Evolutionary conservation across 2,113 vertebrate genomes (phyloP).

Genomic region (Salminus brasiliensis): DNA sequence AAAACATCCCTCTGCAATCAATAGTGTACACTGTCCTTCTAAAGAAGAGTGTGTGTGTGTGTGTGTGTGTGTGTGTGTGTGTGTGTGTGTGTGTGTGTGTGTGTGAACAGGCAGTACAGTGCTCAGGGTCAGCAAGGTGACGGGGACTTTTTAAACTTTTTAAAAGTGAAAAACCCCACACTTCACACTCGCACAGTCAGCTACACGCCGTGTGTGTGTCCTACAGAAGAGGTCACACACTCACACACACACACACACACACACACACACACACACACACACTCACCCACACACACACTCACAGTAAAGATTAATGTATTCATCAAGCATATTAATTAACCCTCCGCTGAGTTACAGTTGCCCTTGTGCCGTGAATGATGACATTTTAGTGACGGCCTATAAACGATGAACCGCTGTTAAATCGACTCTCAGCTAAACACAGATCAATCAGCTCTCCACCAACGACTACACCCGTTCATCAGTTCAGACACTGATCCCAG

Average conservation of each 20-base stretch:
- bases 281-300: neutral
- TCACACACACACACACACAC: neutral
- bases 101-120: neutral
- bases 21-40: neutral
- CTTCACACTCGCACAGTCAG: neutral
- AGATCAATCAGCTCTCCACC: too few relatives aligned
- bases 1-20: neutral
- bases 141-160: neutral
- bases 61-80: neutral
- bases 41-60: neutral
- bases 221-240: neutral
- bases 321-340: conserved; percentile 5
- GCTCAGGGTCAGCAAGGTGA: neutral
- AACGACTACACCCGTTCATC: too few relatives aligned
- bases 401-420: neutral
- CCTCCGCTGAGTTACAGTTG: neutral
- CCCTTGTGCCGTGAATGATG: neutral
- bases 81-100: too few relatives aligned
- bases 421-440: neutral
- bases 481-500: too few relatives aligned
- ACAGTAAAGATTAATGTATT: neutral
- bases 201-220: neutral
- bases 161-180: neutral
- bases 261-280: neutral
- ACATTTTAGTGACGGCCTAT: neutral